Evolutionary conservation across 2,888 invertebrate genomes (phyloP).

Genomic region (Charanyca ferruginea): DNA sequence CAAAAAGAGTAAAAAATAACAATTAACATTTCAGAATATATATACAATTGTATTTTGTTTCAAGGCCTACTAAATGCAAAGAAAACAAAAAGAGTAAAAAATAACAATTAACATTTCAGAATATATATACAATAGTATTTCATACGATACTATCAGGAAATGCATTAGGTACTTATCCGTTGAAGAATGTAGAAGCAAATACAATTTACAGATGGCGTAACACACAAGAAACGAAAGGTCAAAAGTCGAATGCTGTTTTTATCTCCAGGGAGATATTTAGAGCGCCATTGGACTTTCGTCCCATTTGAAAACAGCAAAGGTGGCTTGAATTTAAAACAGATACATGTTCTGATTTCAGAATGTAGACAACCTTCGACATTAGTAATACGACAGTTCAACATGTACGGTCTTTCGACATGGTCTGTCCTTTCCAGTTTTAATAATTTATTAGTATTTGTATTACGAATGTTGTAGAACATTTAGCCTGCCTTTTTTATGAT

Average conservation of each 20-base stretch:
- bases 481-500: too few relatives aligned
- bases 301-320: constrained; percentile 49
- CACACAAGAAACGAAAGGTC: constrained; percentile 6
- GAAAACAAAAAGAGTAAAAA: not conserved
- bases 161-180: not conserved
- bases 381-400: constrained; percentile 7
- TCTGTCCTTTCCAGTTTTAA: not conserved
- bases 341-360: constrained; percentile 47
- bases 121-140: not conserved
- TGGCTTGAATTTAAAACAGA: constrained; percentile 54
- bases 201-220: constrained; percentile 6
- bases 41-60: not conserved
- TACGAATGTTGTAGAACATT: too few relatives aligned
- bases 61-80: too few relatives aligned
- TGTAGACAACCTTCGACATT: constrained; percentile 43
- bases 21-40: not conserved
- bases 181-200: constrained; percentile 1
- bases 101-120: not conserved
- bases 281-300: constrained; percentile 36
- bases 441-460: too few relatives aligned
- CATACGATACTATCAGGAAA: not conserved
- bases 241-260: constrained; percentile 20
- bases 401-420: constrained; percentile 7
- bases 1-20: not conserved
- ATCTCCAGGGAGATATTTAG: constrained; percentile 45